Evolutionary conservation across 1,140 invertebrate genomes (phyloP).

Genomic region (Amphibalanus amphitrite): DNA sequence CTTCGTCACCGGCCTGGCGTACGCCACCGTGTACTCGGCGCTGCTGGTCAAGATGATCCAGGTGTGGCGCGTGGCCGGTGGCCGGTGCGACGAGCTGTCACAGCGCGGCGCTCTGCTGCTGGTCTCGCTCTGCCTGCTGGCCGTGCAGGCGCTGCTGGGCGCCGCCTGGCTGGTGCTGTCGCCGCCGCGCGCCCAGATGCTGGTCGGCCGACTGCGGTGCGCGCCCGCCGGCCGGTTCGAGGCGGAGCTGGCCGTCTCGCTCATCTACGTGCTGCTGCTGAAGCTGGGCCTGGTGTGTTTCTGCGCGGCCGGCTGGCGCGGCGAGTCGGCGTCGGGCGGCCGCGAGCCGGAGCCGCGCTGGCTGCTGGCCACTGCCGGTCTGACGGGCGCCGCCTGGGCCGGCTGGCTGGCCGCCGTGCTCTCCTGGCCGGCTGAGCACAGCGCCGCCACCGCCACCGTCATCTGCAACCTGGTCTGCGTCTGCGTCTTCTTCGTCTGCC

Average conservation of each 20-base stretch:
- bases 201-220: constrained; percentile 19
- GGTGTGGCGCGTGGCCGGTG: constrained; percentile 22
- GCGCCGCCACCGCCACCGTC: constrained; percentile 19
- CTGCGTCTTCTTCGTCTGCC: constrained; percentile 18
- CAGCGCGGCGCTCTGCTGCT: constrained; percentile 28
- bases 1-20: constrained; percentile 29
- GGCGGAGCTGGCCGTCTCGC: constrained; percentile 29
- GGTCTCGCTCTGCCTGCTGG: constrained; percentile 24
- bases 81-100: constrained; percentile 15
- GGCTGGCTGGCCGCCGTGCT: constrained; percentile 29
- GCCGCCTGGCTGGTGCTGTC: constrained; percentile 31
- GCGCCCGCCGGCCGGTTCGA: constrained; percentile 26
- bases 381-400: constrained; percentile 27
- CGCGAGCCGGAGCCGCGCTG: constrained; percentile 29
- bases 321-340: constrained; percentile 18
- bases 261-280: constrained; percentile 32
- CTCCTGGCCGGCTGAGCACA: constrained; percentile 22
- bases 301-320: constrained; percentile 28
- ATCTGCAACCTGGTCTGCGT: constrained; percentile 20
- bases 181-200: constrained; percentile 22
- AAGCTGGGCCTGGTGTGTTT: constrained; percentile 27
- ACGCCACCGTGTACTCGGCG: constrained; percentile 29
- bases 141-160: constrained; percentile 30
- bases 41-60: constrained; percentile 33
- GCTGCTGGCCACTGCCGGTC: constrained; percentile 27